Evolutionary conservation across 1,140 invertebrate species (phyloP).

Genomic region (Pseudomyrmex concolor): DNA sequence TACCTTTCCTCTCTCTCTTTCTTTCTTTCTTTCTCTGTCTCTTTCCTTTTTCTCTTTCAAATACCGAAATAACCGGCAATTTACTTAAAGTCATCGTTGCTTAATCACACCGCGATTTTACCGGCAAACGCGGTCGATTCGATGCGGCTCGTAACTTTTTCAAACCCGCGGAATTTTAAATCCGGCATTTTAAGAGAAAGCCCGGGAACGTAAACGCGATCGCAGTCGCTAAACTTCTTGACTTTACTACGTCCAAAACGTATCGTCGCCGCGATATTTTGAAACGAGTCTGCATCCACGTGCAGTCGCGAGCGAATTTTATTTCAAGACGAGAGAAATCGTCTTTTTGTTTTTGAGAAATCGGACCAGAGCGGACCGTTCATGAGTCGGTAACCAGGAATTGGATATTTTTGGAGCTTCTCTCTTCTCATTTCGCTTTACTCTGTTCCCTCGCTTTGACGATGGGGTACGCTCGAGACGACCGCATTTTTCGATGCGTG

Average conservation of each 20-base stretch:
- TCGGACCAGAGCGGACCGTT: slow-evolving; percentile 46
- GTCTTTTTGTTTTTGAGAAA: slow-evolving; percentile 50
- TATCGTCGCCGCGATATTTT: slow-evolving; percentile 4
- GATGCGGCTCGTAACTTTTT: slow-evolving; percentile 33
- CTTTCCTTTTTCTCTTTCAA: not conserved
- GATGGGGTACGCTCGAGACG: not conserved
- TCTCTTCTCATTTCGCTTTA: slow-evolving; percentile 38
- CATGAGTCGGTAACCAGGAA: slow-evolving; percentile 21
- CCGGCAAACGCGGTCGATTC: not conserved
- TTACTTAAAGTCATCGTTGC: slow-evolving; percentile 37
- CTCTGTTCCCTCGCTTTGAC: slow-evolving; percentile 7
- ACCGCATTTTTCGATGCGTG: slow-evolving; percentile 48
- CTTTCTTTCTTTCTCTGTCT: too few relatives aligned
- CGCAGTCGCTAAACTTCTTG: slow-evolving; percentile 23
- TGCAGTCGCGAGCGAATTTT: slow-evolving; percentile 61
- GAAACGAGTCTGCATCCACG: not conserved
- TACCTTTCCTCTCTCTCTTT: not conserved
- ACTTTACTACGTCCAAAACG: slow-evolving; percentile 27
- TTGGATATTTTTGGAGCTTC: slow-evolving; percentile 71
- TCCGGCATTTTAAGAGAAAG: slow-evolving; percentile 40
- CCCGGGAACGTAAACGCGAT: not conserved
- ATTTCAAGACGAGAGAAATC: slow-evolving; percentile 61
- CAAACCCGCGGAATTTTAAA: slow-evolving; percentile 28
- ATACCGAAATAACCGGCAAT: slow-evolving; percentile 34
- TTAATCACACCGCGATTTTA: slow-evolving; percentile 43